Conservation (phyloP, 1,140 invertebrate species). For the Schmidtea mediterranea region DNA sequence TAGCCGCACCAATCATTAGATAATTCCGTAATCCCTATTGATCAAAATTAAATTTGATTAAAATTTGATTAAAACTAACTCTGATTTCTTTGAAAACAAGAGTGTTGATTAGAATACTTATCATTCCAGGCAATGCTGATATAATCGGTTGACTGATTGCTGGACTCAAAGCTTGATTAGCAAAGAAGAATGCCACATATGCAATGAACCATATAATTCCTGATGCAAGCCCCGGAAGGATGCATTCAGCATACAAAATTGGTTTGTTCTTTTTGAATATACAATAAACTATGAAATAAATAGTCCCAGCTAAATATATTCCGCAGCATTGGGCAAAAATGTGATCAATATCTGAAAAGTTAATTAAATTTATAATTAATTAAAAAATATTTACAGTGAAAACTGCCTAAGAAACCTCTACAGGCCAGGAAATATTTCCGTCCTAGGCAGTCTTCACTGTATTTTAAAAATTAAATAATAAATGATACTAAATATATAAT, state of each 20-base stretch:
- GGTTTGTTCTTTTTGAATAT: conserved; percentile 21
- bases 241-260: conserved; percentile 18
- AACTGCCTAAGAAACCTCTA: too few species aligned
- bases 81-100: too few species aligned
- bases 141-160: conserved; percentile 28
- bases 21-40: too few species aligned
- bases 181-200: conserved; percentile 25
- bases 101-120: conserved; percentile 10
- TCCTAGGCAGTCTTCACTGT: too few species aligned
- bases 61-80: too few species aligned
- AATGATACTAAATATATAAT: too few species aligned
- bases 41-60: too few species aligned
- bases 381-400: too few species aligned
- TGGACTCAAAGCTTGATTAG: conserved; percentile 24
- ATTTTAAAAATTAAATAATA: too few species aligned
- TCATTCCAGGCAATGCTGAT: conserved; percentile 11
- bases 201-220: conserved; percentile 28
- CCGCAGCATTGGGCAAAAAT: conserved; percentile 28
- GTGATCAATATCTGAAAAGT: conserved; percentile 22
- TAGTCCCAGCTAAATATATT: conserved; percentile 22
- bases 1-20: too few species aligned
- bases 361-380: neutral
- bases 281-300: conserved; percentile 24
- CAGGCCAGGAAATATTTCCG: too few species aligned
- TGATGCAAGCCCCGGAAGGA: conserved; percentile 16